Percentiles rank a stretch among this genome's conserved stretches.
Evolutionary conservation across 2,888 invertebrate species (phyloP).

Genomic region (Salpingus planirostris): DNA sequence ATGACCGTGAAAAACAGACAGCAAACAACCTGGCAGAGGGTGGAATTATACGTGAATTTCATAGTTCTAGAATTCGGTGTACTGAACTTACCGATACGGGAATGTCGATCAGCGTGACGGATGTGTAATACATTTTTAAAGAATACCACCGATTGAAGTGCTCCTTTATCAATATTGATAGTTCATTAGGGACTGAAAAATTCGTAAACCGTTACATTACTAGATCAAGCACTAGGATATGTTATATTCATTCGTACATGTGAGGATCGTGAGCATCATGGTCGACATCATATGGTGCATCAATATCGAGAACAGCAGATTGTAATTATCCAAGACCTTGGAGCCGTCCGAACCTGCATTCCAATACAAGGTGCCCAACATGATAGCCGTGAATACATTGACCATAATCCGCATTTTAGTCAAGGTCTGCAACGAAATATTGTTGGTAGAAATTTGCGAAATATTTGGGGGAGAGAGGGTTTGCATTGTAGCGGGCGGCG

Average conservation of each 20-base stretch:
- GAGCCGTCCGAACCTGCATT: constrained; percentile 68
- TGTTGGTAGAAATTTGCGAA: not conserved
- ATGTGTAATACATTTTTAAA: constrained; percentile 69
- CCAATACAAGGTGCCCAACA: constrained; percentile 69
- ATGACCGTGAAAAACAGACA: constrained; percentile 63
- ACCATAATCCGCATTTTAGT: constrained; percentile 69
- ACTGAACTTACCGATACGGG: constrained; percentile 62
- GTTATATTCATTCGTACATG: too few species aligned
- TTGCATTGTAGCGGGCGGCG: too few species aligned
- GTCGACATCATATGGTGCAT: constrained; percentile 91
- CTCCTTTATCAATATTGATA: constrained; percentile 72
- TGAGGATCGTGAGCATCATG: constrained; percentile 82
- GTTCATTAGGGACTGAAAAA: constrained; percentile 69
- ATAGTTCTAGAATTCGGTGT: too few species aligned
- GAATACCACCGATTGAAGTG: constrained; percentile 88
- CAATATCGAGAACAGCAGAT: constrained; percentile 81
- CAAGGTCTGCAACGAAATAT: constrained; percentile 51
- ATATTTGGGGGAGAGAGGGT: too few species aligned
- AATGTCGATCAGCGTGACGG: constrained; percentile 67
- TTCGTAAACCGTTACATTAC: too few species aligned
- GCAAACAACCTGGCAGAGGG: constrained; percentile 56
- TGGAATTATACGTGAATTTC: too few species aligned
- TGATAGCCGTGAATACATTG: constrained; percentile 64
- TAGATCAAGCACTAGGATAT: too few species aligned
- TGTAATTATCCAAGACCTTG: constrained; percentile 73